phyloP scores from a whole-genome alignment of 2,113 vertebrate species.

The Smithornis capensis region DNA sequence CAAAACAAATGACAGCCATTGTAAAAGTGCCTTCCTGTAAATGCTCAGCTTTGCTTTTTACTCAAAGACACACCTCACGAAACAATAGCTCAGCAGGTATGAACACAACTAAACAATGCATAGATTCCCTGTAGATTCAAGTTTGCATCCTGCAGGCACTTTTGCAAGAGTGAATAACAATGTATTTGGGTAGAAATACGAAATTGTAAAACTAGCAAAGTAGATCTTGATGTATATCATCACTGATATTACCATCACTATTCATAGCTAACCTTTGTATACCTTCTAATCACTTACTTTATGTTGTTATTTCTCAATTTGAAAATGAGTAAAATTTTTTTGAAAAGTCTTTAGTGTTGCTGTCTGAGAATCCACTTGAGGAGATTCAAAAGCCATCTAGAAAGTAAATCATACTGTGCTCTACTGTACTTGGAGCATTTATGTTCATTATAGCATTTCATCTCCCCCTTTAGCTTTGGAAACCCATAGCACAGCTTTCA shows the following conservation, averaged over 20 bases:
- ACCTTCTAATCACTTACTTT: neutral
- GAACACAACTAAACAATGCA: constrained; percentile 32
- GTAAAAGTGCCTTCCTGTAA: constrained; percentile 48
- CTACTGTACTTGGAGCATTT: neutral
- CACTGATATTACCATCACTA: neutral
- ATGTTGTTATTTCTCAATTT: neutral
- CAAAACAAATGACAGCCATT: constrained; percentile 56
- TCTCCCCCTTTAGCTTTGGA: neutral
- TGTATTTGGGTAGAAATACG: neutral
- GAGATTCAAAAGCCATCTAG: neutral
- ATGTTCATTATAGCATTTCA: neutral
- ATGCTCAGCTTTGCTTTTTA: constrained; percentile 58
- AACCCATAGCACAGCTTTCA: neutral
- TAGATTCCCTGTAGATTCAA: neutral
- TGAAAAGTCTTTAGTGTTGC: neutral
- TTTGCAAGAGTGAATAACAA: neutral
- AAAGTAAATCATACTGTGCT: neutral
- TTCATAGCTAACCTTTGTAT: neutral
- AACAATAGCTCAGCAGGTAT: constrained; percentile 83
- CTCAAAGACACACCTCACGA: constrained; percentile 74
- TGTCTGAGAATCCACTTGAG: neutral
- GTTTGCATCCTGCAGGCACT: constrained; percentile 36
- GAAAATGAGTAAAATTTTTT: neutral
- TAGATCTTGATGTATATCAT: neutral
- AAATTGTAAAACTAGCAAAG: neutral